Base-by-base conservation (phyloP, 2,888 invertebrate species). In the Acanthosepion esculentum region DNA sequence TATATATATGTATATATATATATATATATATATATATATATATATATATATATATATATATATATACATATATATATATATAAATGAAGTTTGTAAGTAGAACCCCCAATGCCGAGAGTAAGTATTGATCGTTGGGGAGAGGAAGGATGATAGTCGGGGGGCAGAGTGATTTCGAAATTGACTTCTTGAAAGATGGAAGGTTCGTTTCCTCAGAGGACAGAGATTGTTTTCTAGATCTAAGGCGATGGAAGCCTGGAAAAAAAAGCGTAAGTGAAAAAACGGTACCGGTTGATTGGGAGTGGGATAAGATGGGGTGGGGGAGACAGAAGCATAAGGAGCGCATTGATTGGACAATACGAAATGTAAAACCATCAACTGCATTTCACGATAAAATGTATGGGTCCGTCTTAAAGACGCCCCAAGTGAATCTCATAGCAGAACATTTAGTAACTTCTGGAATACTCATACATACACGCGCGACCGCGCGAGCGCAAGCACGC, bases 131-230 rank as follows among this genome's bases (percentile, higher is more conserved):
- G 78, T n/a, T 6, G 23, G 59, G 59, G 26, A 59, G 59, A 59
- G 59, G 59, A 26, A 59, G 23, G 59, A 59, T 59, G 0, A 23
- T 23, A 18, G n/a, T n/a, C 12, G 26, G 26, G 78, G 29, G 29
- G 8, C 29, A 29, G 33, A 78, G 78, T 78, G n/a, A 78, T 78
- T n/a, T 78, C n/a, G 78, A 78, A 78, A 78, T 78, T 78, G 78
- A 78, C 78, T 78, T 78, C 78, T 78, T 78, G 78, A 78, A 78
- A 78, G 78, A 78, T n/a, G 33, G 78, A 78, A 78, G 33, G 78
- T n/a, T n/a, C n/a, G 33, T 78, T 78, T 23, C 41, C n/a, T 78
- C 78, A 15, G 78, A 78, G 78, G n/a, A 33, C 78, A 78, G 78
- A 33, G 78, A 78, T 78, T 78, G 78, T 78, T 78, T 78, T 78